Conservation (phyloP, 2,888 invertebrate species). For the Cerceris rybyensis region DNA sequence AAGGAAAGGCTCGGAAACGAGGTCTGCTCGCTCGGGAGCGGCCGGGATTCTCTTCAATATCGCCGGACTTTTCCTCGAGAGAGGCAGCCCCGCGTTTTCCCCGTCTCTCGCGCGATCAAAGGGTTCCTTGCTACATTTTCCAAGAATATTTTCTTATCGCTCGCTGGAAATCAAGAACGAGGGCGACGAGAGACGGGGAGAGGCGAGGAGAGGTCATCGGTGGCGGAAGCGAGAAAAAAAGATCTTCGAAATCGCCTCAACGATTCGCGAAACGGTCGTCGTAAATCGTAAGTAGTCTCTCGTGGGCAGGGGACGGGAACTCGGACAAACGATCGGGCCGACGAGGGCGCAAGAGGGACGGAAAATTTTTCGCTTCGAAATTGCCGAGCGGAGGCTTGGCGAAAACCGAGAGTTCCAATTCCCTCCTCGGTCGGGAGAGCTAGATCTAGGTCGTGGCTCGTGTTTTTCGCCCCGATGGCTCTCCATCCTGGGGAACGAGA, state of each 20-base stretch:
- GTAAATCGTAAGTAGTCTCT: constrained; percentile 35
- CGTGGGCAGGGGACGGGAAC: background rate
- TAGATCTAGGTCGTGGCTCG: constrained; percentile 70
- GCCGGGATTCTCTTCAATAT: constrained; percentile 27
- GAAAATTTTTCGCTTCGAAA: constrained; percentile 23
- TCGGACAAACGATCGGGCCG: too few relatives aligned
- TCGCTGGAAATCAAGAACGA: constrained; percentile 2
- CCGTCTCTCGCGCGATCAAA: constrained; percentile 33
- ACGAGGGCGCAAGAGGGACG: background rate
- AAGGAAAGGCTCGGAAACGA: constrained; percentile 24
- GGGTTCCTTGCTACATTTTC: constrained; percentile 27
- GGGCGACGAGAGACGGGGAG: background rate
- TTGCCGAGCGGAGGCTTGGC: constrained; percentile 52
- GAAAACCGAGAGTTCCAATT: constrained; percentile 65
- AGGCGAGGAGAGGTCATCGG: background rate
- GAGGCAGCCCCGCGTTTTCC: constrained; percentile 6
- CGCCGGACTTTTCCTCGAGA: constrained; percentile 8
- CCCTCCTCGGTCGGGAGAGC: constrained; percentile 64
- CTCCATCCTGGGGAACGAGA: constrained; percentile 16
- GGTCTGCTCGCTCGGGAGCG: constrained; percentile 15
- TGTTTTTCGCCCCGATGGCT: constrained; percentile 67
- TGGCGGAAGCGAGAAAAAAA: background rate
- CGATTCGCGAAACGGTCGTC: constrained; percentile 15
- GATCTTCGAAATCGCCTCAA: background rate
- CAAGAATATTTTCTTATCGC: background rate